Evolutionary conservation across 2,797 vertebrate species (phyloP).

Genomic region (Bovichtus variegatus): DNA sequence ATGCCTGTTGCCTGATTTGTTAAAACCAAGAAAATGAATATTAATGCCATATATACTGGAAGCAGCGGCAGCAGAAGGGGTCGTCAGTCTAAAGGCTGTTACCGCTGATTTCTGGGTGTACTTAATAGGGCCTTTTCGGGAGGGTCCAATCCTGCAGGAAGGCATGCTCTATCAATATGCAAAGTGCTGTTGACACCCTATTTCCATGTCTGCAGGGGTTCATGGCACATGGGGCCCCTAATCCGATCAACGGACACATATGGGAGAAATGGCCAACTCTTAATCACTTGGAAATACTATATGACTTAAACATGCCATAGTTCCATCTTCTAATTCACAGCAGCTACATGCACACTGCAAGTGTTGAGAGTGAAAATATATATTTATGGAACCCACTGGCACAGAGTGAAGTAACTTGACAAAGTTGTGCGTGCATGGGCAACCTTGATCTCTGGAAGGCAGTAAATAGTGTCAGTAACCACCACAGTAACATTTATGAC

Average conservation of each 20-base stretch:
- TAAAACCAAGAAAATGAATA: constrained; percentile 85
- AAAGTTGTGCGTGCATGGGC: constrained; percentile 36
- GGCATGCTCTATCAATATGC: constrained; percentile 53
- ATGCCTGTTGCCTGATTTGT: constrained; percentile 81
- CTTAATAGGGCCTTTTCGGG: constrained; percentile 60
- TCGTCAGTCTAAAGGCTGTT: constrained; percentile 64
- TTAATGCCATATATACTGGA: constrained; percentile 78
- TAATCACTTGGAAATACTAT: constrained; percentile 26
- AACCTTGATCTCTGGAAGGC: constrained; percentile 48
- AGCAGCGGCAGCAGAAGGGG: constrained; percentile 61
- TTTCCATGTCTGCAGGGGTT: constrained; percentile 42
- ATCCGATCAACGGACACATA: constrained; percentile 28
- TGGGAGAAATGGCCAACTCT: constrained; percentile 3
- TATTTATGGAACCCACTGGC: constrained; percentile 23
- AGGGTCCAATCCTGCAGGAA: constrained; percentile 50
- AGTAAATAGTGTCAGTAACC: constrained; percentile 49
- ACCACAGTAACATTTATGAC: constrained; percentile 47
- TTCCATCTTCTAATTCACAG: constrained; percentile 18
- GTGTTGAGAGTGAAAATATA: constrained; percentile 24
- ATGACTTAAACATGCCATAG: constrained; percentile 17
- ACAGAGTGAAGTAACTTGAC: constrained; percentile 41
- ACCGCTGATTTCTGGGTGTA: constrained; percentile 51
- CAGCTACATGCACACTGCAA: background rate
- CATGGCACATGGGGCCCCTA: background rate
- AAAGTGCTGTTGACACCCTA: constrained; percentile 50